phyloP scores from a whole-genome alignment of 23 tunicate genomes.

The Styela plicata region DNA sequence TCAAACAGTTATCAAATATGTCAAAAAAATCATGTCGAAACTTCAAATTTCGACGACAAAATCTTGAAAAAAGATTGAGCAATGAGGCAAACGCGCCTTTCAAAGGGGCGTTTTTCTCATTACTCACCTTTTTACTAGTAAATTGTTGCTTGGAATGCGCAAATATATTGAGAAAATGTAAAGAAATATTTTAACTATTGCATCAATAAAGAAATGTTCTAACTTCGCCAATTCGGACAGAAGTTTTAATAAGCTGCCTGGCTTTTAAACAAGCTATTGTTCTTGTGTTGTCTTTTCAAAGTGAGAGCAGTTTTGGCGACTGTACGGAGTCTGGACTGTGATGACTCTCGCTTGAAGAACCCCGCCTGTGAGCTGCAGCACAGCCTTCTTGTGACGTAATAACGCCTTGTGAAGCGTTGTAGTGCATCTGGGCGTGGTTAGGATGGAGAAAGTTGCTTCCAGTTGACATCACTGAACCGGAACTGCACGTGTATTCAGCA shows the following conservation, averaged over 20 bases:
- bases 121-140: too few relatives aligned
- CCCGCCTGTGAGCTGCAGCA: constrained; percentile 66
- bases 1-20: too few relatives aligned
- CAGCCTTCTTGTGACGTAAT: constrained; percentile 43
- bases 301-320: constrained; percentile 66
- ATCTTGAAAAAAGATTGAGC: too few relatives aligned
- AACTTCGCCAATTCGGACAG: background rate
- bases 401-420: constrained; percentile 6
- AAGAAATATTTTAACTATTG: too few relatives aligned
- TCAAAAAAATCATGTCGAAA: too few relatives aligned
- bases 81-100: too few relatives aligned
- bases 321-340: constrained; percentile 74
- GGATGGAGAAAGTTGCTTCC: constrained; percentile 6
- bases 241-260: background rate
- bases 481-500: background rate
- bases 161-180: too few relatives aligned
- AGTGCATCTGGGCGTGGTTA: background rate
- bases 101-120: too few relatives aligned
- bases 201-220: background rate
- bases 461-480: constrained; percentile 3
- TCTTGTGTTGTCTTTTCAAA: constrained; percentile 12
- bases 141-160: too few relatives aligned
- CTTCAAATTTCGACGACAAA: too few relatives aligned
- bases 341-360: constrained; percentile 84
- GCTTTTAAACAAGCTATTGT: too few relatives aligned